Conservation (phyloP, 2,888 invertebrate genomes). For the Epirrhoe alternata region DNA sequence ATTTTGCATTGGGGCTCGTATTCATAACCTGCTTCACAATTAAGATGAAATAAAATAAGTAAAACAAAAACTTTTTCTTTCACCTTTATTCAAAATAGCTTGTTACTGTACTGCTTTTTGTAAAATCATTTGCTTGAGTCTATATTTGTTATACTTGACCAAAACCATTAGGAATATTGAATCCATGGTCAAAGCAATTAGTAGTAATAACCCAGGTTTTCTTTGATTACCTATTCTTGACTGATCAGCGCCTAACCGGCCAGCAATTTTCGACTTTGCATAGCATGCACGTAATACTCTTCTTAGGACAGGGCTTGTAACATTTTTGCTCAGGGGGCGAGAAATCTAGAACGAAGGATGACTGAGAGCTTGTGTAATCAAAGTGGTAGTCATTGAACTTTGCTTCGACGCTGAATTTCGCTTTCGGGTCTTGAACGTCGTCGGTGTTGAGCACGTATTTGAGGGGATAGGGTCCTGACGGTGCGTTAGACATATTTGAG, state of each 20-base stretch:
- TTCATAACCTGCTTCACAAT: no score
- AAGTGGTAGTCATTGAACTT: constrained; percentile 78
- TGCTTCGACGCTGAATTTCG: constrained; percentile 74
- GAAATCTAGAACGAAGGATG: constrained; percentile 76
- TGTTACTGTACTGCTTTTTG: not conserved
- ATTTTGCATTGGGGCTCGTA: no score
- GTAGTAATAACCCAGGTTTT: not conserved
- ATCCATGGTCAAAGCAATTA: constrained; percentile 5
- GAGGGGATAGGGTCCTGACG: constrained; percentile 73
- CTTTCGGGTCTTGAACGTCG: constrained; percentile 33
- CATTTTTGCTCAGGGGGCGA: constrained; percentile 71
- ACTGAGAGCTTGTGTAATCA: constrained; percentile 75
- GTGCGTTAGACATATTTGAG: constrained; percentile 69
- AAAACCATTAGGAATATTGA: constrained; percentile 18
- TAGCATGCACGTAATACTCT: constrained; percentile 56
- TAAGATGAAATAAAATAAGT: not conserved
- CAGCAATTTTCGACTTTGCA: constrained; percentile 42
- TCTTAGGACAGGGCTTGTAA: constrained; percentile 64
- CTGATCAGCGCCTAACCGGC: constrained; percentile 5
- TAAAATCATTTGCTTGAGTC: constrained; percentile 21
- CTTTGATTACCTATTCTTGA: not conserved
- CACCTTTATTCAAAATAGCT: constrained; percentile 2
- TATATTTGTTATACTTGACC: constrained; percentile 22
- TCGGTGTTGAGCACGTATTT: constrained; percentile 75
- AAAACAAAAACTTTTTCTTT: not conserved